These are phyloP conservation scores for Rhodeus uyekii DNA, from an alignment of 2,797 vertebrate species.

Conservation along the genomic window DNA sequence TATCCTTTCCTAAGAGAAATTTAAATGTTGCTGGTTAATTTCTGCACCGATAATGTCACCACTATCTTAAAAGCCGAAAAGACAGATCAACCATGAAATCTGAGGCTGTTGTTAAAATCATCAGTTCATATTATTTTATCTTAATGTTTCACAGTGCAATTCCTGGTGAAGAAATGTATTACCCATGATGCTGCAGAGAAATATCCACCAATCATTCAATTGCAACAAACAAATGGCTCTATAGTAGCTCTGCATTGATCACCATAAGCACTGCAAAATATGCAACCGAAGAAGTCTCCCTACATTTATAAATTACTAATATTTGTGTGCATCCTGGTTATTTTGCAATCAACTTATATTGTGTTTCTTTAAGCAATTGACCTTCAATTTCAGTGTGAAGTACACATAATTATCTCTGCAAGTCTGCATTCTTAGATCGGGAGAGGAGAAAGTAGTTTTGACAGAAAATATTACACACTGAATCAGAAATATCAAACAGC, in stretches of 20 bases:
- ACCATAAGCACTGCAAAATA: not conserved
- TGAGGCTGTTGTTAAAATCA: not conserved
- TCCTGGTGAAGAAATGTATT: not conserved
- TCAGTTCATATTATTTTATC: not conserved
- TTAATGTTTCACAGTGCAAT: not conserved
- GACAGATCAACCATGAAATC: not conserved
- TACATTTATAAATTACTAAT: not conserved
- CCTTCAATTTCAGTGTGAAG: not conserved
- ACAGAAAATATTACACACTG: not conserved
- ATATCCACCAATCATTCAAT: not conserved
- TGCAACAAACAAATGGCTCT: not conserved
- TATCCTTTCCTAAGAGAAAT: not conserved
- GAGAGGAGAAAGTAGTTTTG: not conserved
- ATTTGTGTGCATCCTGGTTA: not conserved
- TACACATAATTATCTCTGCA: not conserved
- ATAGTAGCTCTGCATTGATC: not conserved
- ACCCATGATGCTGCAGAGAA: not conserved
- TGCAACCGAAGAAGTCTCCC: not conserved
- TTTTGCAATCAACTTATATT: not conserved
- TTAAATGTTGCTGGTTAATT: not conserved
- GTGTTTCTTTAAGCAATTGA: not conserved
- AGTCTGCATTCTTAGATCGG: not conserved
- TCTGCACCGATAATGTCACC: not conserved
- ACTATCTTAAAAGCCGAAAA: not conserved
- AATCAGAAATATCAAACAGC: not conserved